Base-by-base conservation (phyloP, 2,797 vertebrate genomes). In the Numenius phaeopus region DNA sequence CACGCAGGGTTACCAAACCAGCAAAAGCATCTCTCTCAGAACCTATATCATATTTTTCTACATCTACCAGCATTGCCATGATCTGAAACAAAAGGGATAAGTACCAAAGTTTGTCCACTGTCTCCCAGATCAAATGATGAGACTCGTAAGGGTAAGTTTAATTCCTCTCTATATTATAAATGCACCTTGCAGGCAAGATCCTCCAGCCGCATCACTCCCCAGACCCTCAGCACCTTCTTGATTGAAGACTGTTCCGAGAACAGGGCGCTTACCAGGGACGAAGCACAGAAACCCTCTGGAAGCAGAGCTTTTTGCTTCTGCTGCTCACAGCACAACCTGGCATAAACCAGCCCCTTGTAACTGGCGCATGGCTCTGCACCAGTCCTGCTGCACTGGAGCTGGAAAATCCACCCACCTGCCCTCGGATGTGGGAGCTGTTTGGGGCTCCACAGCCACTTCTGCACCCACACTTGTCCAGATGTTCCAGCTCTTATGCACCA, bases 1-100 rank as follows among this genome's bases (percentile, higher is more conserved):
- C 34, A 30, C 2, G 0, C 62, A 49, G 65, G 14, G 46, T 30
- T 27, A 67, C 32, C 34, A 54, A 18, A 87, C 7, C 27, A 34
- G 29, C 2, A 1, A 50, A 76, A 54, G 47, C 32, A 49, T 19
- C 30, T 40, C 55, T 9, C 50, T 54, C 44, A 34, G 58, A 87
- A 14, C 14, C 19, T 1, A 0, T 4, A 34, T 10, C 2, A 3
- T 10, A 12, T 59, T 58, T 73, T 42, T 30, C 15, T 52, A 26
- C 5, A 7, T n/a, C 23, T 2, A 75, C 11, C 37, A 54, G 23
- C 5, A 1, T 5, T 39, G 20, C 14, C 24, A 39, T 2, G 0
- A 75, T 65, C 37, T 20, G 29, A 27, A 84, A 84, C 15, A 24
- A 44, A 59, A 65, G 24, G 15, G 27, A 14, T 71, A 44, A 44